Evolutionary conservation across 1,140 invertebrate species (phyloP), one percentile per base, ranked within the genome.

Genomic region (Panagrolaimus sp.): DNA sequence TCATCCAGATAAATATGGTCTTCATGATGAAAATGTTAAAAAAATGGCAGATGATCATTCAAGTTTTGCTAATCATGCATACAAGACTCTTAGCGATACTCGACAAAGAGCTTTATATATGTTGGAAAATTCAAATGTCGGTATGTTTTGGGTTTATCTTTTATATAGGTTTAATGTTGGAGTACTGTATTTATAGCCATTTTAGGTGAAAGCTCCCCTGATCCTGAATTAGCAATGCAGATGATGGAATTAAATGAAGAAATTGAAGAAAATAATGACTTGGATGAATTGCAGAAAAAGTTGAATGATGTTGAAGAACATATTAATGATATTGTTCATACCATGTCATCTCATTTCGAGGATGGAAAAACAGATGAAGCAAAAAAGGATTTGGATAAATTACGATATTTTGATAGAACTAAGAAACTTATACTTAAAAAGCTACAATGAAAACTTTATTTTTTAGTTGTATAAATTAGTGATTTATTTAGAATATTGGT

Each of bases 31-130:
- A 58, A 58, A 58, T 12, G 52, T 26, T 12, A 12, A 58, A 28
- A 58, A 58, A 21, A 26, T 26, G 10, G 52, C 52, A 4, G 52
- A 58, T 21, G 21, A 26, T 21, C 52, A 58, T 58, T 58, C 52
- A 28, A 58, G 52, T 58, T 58, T 58, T 26, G 52, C 52, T 6
- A 58, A 58, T 58, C 52, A 58, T 26, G 52, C 52, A 26, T 58
- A 58, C 17, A 58, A 58, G 8, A 58, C 52, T 1, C 17, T 58
- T 12, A 21, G 28, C 12, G 28, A 58, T 21, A 21, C 52, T 17
- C 52, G 52, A 58, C 28, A 21, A 12, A 21, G 52, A 14, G 52
- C 52, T 58, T 58, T 58, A 58, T 58, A 58, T 58, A 58, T 58
- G 52, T 8, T 58, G 15, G 52, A 58, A 24, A 2, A n/a, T 8